Evolutionary conservation across 2,113 vertebrate genomes (phyloP).

Genomic region (Pygathrix nemaeus): DNA sequence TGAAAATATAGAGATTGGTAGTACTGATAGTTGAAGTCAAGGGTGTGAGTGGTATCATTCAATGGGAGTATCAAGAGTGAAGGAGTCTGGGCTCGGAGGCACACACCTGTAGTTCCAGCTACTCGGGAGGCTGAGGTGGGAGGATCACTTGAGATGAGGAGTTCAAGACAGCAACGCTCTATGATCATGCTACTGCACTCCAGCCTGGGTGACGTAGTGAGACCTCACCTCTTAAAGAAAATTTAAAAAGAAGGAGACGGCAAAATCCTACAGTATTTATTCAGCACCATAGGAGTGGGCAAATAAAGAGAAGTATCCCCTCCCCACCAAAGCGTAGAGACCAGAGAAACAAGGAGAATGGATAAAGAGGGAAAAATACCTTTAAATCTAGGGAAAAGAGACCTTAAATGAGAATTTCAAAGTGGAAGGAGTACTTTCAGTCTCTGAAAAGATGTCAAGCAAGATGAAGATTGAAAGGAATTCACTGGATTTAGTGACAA

Average conservation of each 20-base stretch:
- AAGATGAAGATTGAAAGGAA: slow-evolving; percentile 47
- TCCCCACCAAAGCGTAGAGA: neutral
- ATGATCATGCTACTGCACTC: neutral
- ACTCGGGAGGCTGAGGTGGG: neutral
- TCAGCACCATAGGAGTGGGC: neutral
- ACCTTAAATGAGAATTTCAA: neutral
- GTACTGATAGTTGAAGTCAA: neutral
- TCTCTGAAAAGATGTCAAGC: slow-evolving; percentile 12
- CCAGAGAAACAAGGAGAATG: neutral
- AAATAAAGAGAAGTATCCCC: neutral
- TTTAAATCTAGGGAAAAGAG: neutral
- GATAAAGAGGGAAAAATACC: neutral
- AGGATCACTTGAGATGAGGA: neutral
- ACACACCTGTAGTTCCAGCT: neutral
- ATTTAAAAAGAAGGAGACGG: neutral
- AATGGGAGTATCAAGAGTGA: neutral
- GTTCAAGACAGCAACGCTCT: neutral
- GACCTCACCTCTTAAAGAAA: neutral
- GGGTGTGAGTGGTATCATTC: neutral
- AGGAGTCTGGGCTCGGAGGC: neutral
- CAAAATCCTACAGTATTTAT: neutral
- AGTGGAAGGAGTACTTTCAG: neutral
- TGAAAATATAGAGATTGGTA: neutral
- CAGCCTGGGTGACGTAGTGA: neutral
- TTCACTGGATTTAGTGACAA: slow-evolving; percentile 13